phyloP scores from a whole-genome alignment of 2,113 vertebrate species.

The Pteruthius melanotis region DNA sequence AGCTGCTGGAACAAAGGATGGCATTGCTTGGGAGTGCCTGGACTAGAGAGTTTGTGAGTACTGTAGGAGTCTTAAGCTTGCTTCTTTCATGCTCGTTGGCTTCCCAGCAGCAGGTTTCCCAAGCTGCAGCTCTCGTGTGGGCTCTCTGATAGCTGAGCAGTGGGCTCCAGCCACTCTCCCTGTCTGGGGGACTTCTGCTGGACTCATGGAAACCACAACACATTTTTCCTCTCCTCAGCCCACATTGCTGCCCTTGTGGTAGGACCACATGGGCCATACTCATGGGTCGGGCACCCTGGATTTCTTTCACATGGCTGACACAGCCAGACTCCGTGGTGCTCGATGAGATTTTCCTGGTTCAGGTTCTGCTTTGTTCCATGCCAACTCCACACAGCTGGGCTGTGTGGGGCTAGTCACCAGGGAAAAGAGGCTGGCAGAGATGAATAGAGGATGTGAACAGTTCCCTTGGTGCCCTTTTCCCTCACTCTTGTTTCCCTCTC shows the following conservation, averaged over 20 bases:
- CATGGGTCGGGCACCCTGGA: not conserved
- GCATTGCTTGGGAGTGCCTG: not conserved
- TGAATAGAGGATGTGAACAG: constrained; percentile 50
- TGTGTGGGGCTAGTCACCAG: constrained; percentile 24
- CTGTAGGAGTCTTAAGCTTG: not conserved
- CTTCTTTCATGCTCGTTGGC: not conserved
- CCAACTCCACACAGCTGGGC: constrained; percentile 6
- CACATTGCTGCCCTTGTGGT: not conserved
- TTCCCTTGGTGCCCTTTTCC: constrained; percentile 67
- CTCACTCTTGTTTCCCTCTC: constrained; percentile 65
- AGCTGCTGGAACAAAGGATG: constrained; percentile 25
- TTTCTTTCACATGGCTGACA: not conserved
- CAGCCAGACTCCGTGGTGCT: not conserved
- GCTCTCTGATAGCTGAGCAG: not conserved
- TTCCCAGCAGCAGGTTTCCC: not conserved
- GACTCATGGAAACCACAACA: not conserved
- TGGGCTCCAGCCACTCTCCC: not conserved
- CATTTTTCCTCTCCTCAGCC: not conserved
- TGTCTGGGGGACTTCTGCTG: not conserved
- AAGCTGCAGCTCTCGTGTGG: not conserved
- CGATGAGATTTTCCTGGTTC: not conserved
- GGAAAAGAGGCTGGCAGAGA: constrained; percentile 43
- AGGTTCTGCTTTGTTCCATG: constrained; percentile 21
- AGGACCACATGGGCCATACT: not conserved
- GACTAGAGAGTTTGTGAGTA: not conserved